These are phyloP conservation scores for Phyllopteryx taeniolatus DNA, from an alignment of 2,113 vertebrate genomes.

Conservation along the genomic window DNA sequence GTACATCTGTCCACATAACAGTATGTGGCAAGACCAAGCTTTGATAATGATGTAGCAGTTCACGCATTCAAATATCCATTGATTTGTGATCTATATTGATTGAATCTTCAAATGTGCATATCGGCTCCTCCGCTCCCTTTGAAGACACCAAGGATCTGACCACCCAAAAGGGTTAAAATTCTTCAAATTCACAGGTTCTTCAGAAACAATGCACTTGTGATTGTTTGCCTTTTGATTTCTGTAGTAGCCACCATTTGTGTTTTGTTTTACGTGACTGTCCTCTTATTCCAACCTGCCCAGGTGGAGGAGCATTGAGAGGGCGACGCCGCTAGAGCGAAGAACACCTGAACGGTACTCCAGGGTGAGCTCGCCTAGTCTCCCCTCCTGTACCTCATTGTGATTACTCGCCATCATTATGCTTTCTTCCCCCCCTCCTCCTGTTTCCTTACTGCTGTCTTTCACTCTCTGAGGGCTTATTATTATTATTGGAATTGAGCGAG, in stretches of 20 bases:
- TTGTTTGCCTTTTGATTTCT: conserved; percentile 48
- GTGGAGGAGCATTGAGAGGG: conserved; percentile 73
- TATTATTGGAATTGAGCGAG: background rate
- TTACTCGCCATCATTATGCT: conserved; percentile 40
- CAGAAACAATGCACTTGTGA: conserved; percentile 15
- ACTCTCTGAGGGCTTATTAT: background rate
- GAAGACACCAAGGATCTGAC: conserved; percentile 48
- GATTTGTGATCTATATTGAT: conserved; percentile 15
- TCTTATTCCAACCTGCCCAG: conserved; percentile 80
- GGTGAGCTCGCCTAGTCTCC: conserved; percentile 79
- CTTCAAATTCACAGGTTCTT: conserved; percentile 9
- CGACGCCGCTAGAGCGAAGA: conserved; percentile 72
- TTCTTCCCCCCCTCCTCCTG: conserved; percentile 24
- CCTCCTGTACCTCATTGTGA: conserved; percentile 62
- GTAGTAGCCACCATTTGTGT: conserved; percentile 48
- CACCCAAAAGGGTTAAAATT: conserved; percentile 61
- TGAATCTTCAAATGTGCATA: conserved; percentile 21
- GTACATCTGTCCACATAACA: conserved; percentile 14
- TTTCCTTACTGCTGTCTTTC: conserved; percentile 20
- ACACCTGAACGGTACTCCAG: conserved; percentile 78
- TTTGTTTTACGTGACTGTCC: conserved; percentile 76
- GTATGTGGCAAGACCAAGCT: conserved; percentile 24
- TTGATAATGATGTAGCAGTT: conserved; percentile 20
- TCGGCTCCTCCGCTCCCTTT: conserved; percentile 38
- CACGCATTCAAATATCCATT: conserved; percentile 4